Evolutionary conservation across 2,113 vertebrate genomes (phyloP).

Genomic region (Calypte anna): DNA sequence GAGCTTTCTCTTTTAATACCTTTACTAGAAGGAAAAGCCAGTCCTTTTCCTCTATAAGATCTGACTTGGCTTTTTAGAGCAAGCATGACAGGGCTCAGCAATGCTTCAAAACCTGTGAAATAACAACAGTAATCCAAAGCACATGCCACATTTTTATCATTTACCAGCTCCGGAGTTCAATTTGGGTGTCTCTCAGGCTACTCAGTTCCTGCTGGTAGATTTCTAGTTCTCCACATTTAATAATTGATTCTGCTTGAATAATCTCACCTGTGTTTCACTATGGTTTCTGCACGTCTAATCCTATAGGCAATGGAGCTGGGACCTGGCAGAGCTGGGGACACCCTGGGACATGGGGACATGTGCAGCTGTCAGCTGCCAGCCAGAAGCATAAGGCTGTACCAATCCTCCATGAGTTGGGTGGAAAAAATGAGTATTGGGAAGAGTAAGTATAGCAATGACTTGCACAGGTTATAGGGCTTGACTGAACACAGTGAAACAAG

Average conservation of each 20-base stretch:
- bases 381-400: neutral
- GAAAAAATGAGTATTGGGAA: conserved; percentile 3
- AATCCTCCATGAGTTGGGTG: neutral
- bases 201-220: neutral
- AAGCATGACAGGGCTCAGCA: conserved; percentile 43
- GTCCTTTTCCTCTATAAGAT: neutral
- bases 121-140: conserved; percentile 53
- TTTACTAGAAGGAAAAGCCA: conserved; percentile 20
- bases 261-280: neutral
- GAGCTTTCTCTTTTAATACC: neutral
- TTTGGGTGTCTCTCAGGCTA: conserved; percentile 13
- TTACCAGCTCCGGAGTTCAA: conserved; percentile 16
- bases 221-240: neutral
- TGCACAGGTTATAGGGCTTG: conserved; percentile 5
- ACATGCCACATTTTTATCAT: conserved; percentile 28
- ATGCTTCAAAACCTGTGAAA: conserved; percentile 60
- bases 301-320: neutral
- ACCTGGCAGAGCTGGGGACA: neutral
- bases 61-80: conserved; percentile 22
- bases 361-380: neutral
- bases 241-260: neutral
- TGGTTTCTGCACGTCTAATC: neutral
- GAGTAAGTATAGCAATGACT: neutral
- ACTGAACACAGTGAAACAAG: conserved; percentile 8
- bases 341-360: neutral